phyloP scores from a whole-genome alignment of 2,888 invertebrate genomes.

The Antheraea assamensis region DNA sequence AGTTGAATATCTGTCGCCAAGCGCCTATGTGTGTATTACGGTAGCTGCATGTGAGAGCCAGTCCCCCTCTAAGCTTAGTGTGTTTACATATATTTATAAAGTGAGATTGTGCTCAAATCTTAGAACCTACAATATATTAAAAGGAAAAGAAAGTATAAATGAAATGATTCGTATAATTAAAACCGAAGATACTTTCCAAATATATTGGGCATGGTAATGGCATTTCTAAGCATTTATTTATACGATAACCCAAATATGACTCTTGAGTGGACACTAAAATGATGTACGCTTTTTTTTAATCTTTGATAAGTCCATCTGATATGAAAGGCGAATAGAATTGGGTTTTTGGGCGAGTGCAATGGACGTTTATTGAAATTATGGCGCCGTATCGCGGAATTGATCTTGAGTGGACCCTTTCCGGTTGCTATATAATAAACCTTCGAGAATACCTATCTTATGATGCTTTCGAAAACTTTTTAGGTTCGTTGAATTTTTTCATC shows the following conservation, averaged over 20 bases:
- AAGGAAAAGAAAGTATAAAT: no score
- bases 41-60: no score
- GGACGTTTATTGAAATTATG: constrained; percentile 68
- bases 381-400: constrained; percentile 54
- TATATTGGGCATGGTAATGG: neutral
- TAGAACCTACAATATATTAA: no score
- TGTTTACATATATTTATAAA: no score
- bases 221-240: neutral
- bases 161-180: neutral
- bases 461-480: constrained; percentile 3
- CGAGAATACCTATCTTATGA: constrained; percentile 8
- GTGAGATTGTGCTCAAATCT: no score
- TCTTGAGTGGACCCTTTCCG: constrained; percentile 49
- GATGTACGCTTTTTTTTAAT: constrained; percentile 19
- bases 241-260: neutral
- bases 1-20: no score
- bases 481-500: neutral
- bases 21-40: no score
- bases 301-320: constrained; percentile 27
- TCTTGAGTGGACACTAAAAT: constrained; percentile 7
- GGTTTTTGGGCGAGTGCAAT: constrained; percentile 42
- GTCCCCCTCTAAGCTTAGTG: no score
- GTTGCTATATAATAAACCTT: constrained; percentile 13
- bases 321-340: constrained; percentile 33
- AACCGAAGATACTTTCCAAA: neutral